Evolutionary conservation across 2,888 invertebrate genomes (phyloP), one percentile per base, ranked within the genome.

Genomic region (Drepana falcataria): DNA sequence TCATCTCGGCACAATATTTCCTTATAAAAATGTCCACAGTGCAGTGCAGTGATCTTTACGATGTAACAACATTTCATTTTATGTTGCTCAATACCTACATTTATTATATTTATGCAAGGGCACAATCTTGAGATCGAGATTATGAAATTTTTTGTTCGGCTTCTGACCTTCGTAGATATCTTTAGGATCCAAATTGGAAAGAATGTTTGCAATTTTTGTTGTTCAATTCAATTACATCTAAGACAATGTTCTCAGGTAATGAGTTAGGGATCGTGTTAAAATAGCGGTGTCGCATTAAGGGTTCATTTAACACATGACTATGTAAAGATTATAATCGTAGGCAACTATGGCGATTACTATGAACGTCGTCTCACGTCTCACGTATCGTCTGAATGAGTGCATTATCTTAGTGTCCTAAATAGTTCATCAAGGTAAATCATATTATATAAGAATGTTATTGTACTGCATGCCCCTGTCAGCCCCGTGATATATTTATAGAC

Each of bases 381-480:
- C 6, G 9, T 9, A 44, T 9, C 44, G 34, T 34, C 40, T 51
- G 4, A 40, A 51, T 51, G 35, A 48, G 35, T 35, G 5, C 5
- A 33, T 34, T 40, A 51, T 33, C 9, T 51, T 51, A 40, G 49
- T 40, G 49, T 49, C 49, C 49, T 40, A 49, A 49, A 49, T 49
- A 49, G 33, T 40, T 49, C 4, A 40, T 33, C 49, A 49, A 49
- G 51, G 51, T 51, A 41, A 7, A 9, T 9, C 21, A 9, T 41
- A 40, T 51, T 48, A 48, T 48, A 48, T 7, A 33, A 51, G 2
- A n/a, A 51, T 51, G 51, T 51, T 40, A 40, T 51, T 41, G 40
- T 51, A 34, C 40, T 40, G 35, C 35, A 51, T 34, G 21, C 21
- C 21, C 21, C 21, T 21, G 51, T 41, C 40, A 6, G 7, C 34